Evolutionary conservation across 2,888 invertebrate species (phyloP).

Genomic region (Andrena minutula): DNA sequence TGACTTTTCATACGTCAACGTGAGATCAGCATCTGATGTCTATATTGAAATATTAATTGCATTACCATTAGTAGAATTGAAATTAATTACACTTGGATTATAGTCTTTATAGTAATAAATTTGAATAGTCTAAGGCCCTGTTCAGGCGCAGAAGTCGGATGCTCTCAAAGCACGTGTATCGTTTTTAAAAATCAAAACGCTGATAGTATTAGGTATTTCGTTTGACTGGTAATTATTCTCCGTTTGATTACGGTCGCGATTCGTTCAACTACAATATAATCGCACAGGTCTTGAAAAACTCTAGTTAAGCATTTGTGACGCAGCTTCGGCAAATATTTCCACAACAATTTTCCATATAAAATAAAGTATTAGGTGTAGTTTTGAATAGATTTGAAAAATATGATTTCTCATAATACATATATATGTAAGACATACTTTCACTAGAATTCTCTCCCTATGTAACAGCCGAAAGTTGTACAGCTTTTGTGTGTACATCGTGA

Average conservation of each 20-base stretch:
- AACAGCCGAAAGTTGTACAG: constrained; percentile 72
- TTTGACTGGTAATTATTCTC: constrained; percentile 28
- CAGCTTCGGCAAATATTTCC: constrained; percentile 58
- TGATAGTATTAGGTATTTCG: constrained; percentile 36
- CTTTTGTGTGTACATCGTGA: constrained; percentile 46
- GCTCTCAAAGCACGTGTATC: constrained; percentile 55
- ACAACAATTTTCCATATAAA: constrained; percentile 73
- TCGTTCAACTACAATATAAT: constrained; percentile 34
- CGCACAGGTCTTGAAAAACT: constrained; percentile 45
- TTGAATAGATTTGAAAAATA: constrained; percentile 77
- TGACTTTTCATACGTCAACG: constrained; percentile 71
- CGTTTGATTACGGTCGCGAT: constrained; percentile 21
- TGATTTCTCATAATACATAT: constrained; percentile 64
- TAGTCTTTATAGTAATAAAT: constrained; percentile 57
- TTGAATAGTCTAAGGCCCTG: constrained; percentile 62
- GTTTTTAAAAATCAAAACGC: constrained; percentile 44
- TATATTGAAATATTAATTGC: constrained; percentile 69
- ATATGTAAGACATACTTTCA: constrained; percentile 62
- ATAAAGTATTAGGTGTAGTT: constrained; percentile 75
- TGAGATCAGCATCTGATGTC: constrained; percentile 74
- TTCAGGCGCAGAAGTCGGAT: constrained; percentile 58
- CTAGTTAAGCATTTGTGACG: constrained; percentile 61
- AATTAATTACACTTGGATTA: constrained; percentile 62
- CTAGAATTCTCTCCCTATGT: constrained; percentile 66
- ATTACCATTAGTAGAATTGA: constrained; percentile 58